Evolutionary conservation across 2,888 invertebrate species (phyloP), one percentile per base, ranked within the genome.

Genomic region (Diogma glabrata): DNA sequence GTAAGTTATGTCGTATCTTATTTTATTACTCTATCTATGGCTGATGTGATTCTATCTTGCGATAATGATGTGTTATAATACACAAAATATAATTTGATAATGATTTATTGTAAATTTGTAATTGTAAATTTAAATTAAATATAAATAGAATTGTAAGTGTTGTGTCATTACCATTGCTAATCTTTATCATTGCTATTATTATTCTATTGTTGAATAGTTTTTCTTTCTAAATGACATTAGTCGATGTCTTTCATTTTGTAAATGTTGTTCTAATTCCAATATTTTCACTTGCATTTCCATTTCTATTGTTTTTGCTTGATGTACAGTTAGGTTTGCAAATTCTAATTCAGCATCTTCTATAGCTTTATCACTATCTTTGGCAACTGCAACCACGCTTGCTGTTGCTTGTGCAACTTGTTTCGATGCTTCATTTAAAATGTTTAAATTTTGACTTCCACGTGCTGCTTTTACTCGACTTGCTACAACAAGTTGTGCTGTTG

Each of bases 211-310:
- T 10, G 46, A n/a, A 74, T 99, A 99, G 73, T 97, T 95, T 58
- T 89, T 83, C 63, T 87, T 86, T 54, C 97, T 77, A 53, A 99
- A 76, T 53, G 91, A 86, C 22, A 92, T 81, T 57, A 99, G 75
- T 57, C 82, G 77, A 56, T 83, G 76, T 55, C 97, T 77, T 72
- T 97, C 95, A 57, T 84, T 85, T 64, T 91, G 89, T 56, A 99
- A 73, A 51, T 87, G 84, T 56, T 85, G 86, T 68, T 99, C 96
- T 58, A 96, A 73, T 72, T 96, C 93, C 57, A 99, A 74, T 53
- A 96, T 88, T 62, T 88, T 82, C 40, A 96, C 93, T 72, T 95
- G 95, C 57, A 92, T 85, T 70, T 99, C 96, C 91, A 99, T 96
- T 75, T 99, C 97, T 60, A 91, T 75, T 30, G 89, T 82, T 64